Evolutionary conservation across 2,888 invertebrate species (phyloP).

Genomic region (Camptogramma bilineatum): DNA sequence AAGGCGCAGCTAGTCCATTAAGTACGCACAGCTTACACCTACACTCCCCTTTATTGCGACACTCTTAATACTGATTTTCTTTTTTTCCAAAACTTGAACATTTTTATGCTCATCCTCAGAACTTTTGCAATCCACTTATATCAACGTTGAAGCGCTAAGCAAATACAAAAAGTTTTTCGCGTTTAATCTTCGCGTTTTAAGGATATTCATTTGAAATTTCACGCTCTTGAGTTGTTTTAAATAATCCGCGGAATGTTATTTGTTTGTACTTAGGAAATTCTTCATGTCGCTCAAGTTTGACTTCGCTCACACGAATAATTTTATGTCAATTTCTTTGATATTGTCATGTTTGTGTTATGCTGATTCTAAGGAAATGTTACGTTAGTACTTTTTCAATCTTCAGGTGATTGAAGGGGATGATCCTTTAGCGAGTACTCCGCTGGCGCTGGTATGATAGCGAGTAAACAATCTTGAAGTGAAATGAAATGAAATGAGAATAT

Average conservation of each 20-base stretch:
- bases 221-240: slow-evolving; percentile 71
- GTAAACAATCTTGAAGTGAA: too few species aligned
- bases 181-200: slow-evolving; percentile 82
- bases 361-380: neutral
- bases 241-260: slow-evolving; percentile 74
- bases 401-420: too few species aligned
- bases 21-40: slow-evolving; percentile 47
- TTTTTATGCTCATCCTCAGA: slow-evolving; percentile 83
- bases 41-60: slow-evolving; percentile 76
- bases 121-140: slow-evolving; percentile 86
- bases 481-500: too few species aligned
- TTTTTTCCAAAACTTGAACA: slow-evolving; percentile 69
- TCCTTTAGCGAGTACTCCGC: too few species aligned
- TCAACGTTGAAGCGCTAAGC: slow-evolving; percentile 82
- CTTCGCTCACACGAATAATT: slow-evolving; percentile 29
- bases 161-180: slow-evolving; percentile 83
- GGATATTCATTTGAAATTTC: slow-evolving; percentile 81
- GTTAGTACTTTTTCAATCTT: too few species aligned
- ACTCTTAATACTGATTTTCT: slow-evolving; percentile 76
- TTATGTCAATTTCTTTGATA: slow-evolving; percentile 13
- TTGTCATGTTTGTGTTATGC: slow-evolving; percentile 2
- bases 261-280: slow-evolving; percentile 33
- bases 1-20: too few species aligned
- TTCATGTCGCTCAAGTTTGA: slow-evolving; percentile 31
- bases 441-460: too few species aligned